Evolutionary conservation across 1,140 invertebrate genomes (phyloP).

Genomic region (Argopecten irradians): DNA sequence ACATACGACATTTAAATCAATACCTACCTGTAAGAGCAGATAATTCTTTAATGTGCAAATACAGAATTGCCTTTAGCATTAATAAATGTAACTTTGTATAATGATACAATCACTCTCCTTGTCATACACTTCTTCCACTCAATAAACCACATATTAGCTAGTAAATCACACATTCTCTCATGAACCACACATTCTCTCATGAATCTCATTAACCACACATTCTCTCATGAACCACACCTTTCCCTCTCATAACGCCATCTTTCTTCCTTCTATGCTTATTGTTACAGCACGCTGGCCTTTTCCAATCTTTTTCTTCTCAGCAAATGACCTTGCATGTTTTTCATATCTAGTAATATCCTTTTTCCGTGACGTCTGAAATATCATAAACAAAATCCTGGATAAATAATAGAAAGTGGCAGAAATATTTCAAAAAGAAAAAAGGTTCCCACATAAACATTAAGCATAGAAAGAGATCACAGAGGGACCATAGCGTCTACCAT

Average conservation of each 20-base stretch:
- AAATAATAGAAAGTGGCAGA: too few relatives aligned
- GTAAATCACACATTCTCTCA: neutral
- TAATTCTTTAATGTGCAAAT: too few relatives aligned
- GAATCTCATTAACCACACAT: too few relatives aligned
- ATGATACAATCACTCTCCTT: neutral
- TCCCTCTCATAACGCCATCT: conserved; percentile 89
- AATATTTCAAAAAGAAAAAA: neutral
- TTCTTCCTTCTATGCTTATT: conserved; percentile 96
- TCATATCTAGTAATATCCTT: conserved; percentile 92
- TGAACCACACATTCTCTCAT: neutral
- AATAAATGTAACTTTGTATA: too few relatives aligned
- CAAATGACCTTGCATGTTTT: conserved; percentile 92
- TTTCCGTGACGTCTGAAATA: conserved; percentile 79
- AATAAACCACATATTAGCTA: neutral
- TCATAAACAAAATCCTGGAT: neutral
- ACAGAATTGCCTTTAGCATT: too few relatives aligned
- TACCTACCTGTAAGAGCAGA: too few relatives aligned
- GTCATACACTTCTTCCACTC: too few relatives aligned
- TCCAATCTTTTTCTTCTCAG: conserved; percentile 89
- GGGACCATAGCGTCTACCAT: too few relatives aligned
- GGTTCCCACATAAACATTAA: neutral
- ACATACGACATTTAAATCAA: too few relatives aligned
- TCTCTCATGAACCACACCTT: neutral
- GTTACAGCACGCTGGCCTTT: conserved; percentile 89
- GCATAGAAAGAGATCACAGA: too few relatives aligned